Conservation (phyloP, 2,113 vertebrate species). For the Phylloscopus trochilus region DNA sequence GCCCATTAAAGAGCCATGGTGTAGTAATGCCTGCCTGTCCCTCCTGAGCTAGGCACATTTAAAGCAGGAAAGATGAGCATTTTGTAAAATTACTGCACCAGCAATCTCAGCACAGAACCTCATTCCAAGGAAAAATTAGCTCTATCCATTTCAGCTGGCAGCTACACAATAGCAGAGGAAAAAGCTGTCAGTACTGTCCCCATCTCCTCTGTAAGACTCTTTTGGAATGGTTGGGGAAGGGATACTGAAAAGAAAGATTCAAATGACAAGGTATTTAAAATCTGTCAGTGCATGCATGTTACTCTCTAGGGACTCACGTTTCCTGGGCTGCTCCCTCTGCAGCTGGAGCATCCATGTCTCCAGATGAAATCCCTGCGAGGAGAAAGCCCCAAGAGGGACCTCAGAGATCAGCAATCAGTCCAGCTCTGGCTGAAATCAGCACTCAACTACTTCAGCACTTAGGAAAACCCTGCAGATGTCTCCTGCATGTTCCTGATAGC, state of each 20-base stretch:
- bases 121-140: not conserved
- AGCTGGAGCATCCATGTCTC: not conserved
- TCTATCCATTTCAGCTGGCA: not conserved
- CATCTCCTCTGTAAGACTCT: not conserved
- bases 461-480: not conserved
- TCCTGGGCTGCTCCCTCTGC: not conserved
- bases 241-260: not conserved
- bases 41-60: not conserved
- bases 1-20: not conserved
- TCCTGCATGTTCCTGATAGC: not conserved
- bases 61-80: not conserved
- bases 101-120: not conserved
- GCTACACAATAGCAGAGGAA: not conserved
- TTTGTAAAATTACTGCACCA: not conserved
- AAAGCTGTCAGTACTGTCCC: not conserved
- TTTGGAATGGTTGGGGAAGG: not conserved
- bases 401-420: not conserved
- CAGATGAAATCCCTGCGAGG: not conserved
- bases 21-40: not conserved
- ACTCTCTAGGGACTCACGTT: not conserved
- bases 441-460: not conserved
- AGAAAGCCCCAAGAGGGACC: not conserved
- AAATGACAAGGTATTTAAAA: not conserved
- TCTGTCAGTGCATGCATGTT: not conserved
- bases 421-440: not conserved